Evolutionary conservation across 1,140 invertebrate species (phyloP), one percentile per base, ranked within the genome.

Genomic region (Nylanderia fulva): DNA sequence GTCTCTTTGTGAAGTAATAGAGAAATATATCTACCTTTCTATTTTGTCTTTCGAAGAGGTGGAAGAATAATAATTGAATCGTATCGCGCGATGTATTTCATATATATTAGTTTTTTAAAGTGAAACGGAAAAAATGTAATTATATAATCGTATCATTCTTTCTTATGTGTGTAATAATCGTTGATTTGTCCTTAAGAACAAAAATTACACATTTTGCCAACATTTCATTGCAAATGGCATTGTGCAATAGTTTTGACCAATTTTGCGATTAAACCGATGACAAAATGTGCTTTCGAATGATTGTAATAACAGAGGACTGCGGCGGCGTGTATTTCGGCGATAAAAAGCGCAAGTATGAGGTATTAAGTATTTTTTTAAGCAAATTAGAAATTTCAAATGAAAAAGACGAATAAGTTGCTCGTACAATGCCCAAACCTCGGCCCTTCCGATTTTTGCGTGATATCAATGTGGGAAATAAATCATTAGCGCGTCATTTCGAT

Each of bases 371-470:
- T 71, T 45, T 61, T 75, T 45, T 45, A n/a, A 39, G 5, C 2
- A 21, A 68, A 24, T 80, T 1, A 42, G 18, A 80, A 54, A 79
- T 18, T 77, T 54, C 27, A 66, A 29, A 15, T n/a, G 6, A 24
- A 6, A 42, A 15, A 18, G 48, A 71, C 18, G 9, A 54, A 64
- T 7, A 11, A 13, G 21, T 27, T 66, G 64, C n/a, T 13, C 3
- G 7, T 85, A 29, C 27, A 48, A 84, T 18, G 60, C 75, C 45
- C 64, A 72, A 88, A 88, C 87, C 87, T 88, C 87, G 87, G 68
- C 86, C 86, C 87, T 88, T 87, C 54, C 29, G 2, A 13, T 52
- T 79, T 39, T 13, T 13, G 42, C 27, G 56, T 39, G 21, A 61
- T 54, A 60, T 42, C 69, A 56, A 27, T n/a, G 42, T 58, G 15